These are phyloP conservation scores for Serinus canaria DNA, from an alignment of 2,113 vertebrate genomes.

Conservation along the genomic window DNA sequence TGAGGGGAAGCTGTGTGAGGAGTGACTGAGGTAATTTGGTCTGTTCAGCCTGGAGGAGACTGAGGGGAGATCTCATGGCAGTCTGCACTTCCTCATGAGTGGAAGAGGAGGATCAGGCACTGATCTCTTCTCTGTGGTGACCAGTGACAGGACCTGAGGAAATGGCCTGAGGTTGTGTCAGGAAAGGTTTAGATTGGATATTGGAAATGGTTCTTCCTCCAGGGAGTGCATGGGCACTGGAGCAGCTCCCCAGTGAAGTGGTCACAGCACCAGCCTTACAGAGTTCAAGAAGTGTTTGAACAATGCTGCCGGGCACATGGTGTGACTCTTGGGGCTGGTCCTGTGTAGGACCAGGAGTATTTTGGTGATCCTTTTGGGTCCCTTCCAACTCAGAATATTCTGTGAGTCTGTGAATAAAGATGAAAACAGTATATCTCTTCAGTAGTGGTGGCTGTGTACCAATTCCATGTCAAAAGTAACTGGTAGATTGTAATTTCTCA, in stretches of 20 bases:
- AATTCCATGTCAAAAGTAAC: background rate
- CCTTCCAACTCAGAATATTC: background rate
- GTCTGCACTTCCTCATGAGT: background rate
- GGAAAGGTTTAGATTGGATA: background rate
- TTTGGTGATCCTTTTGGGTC: background rate
- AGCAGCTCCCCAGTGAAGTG: background rate
- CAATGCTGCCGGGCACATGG: background rate
- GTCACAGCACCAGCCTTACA: background rate
- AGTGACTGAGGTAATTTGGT: background rate
- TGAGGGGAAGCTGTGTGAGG: background rate
- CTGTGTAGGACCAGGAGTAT: background rate
- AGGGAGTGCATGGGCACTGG: background rate
- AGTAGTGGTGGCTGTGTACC: background rate
- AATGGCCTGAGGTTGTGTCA: background rate
- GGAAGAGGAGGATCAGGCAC: background rate
- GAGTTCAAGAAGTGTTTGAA: background rate
- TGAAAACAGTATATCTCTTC: background rate
- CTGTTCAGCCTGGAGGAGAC: background rate
- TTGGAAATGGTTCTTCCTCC: background rate
- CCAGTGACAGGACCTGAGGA: rapidly evolving
- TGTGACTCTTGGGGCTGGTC: background rate
- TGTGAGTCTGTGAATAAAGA: background rate
- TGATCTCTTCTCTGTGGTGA: background rate
- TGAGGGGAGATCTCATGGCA: background rate
- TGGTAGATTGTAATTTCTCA: background rate